phyloP scores from a whole-genome alignment of 2,113 vertebrate species.

The Hippocampus guttulatus region DNA sequence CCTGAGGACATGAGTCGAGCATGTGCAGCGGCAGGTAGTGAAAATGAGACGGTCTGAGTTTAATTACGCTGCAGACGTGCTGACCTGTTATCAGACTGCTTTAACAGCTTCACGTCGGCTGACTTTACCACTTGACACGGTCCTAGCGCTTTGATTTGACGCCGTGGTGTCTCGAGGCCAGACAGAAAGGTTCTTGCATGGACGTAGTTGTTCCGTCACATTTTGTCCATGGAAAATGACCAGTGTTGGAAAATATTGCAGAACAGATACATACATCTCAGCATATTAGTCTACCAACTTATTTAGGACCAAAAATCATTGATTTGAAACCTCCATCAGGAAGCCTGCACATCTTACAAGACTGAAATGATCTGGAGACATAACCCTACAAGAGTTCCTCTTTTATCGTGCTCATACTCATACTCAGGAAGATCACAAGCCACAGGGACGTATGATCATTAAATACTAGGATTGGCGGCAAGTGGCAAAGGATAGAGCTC shows the following conservation, averaged over 20 bases:
- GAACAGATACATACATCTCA: neutral
- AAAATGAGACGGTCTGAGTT: slow-evolving; percentile 31
- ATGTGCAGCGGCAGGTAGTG: slow-evolving; percentile 14
- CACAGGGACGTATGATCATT: neutral
- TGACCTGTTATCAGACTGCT: slow-evolving; percentile 19
- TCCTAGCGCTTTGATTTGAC: slow-evolving; percentile 28
- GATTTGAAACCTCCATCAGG: neutral
- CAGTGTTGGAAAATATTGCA: slow-evolving; percentile 8
- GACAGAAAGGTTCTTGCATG: neutral
- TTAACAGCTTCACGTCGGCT: slow-evolving; percentile 9
- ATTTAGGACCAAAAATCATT: neutral
- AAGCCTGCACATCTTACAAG: neutral
- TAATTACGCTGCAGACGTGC: slow-evolving; percentile 29
- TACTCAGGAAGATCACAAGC: neutral
- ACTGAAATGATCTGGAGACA: neutral
- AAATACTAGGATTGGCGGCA: neutral
- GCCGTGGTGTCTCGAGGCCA: slow-evolving; percentile 23
- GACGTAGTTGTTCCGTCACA: slow-evolving; percentile 12
- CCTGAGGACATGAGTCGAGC: slow-evolving; percentile 24
- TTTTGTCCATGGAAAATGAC: neutral
- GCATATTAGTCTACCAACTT: slow-evolving; percentile 1
- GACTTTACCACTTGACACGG: slow-evolving; percentile 32
- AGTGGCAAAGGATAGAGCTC: neutral
- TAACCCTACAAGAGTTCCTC: neutral
- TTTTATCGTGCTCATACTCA: neutral